These are phyloP conservation scores for Zophobas morio DNA, from an alignment of 1,140 invertebrate species.

Conservation along the genomic window DNA sequence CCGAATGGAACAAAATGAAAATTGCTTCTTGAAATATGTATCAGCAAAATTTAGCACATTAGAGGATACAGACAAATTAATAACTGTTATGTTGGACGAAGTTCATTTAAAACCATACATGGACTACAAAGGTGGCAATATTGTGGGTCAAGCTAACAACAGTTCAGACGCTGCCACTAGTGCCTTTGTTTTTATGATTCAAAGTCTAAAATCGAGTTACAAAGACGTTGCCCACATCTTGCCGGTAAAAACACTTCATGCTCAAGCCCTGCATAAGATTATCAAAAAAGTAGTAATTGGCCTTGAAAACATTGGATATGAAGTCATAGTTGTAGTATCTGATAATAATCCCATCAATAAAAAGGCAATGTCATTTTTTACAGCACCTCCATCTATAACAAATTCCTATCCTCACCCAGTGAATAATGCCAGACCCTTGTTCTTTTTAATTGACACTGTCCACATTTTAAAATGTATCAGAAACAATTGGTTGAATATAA, in stretches of 20 bases:
- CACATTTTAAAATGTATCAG: constrained; percentile 36
- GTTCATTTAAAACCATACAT: constrained; percentile 40
- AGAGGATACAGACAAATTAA: constrained; percentile 13
- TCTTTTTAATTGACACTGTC: constrained; percentile 20
- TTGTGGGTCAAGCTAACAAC: constrained; percentile 30
- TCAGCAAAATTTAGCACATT: constrained; percentile 11
- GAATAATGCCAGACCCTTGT: neutral
- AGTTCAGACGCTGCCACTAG: constrained; percentile 15
- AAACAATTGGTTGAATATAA: neutral
- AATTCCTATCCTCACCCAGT: neutral
- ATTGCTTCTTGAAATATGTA: constrained; percentile 32
- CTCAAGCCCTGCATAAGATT: constrained; percentile 1
- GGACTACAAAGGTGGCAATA: constrained; percentile 40
- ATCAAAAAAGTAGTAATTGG: constrained; percentile 18
- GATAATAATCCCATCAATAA: constrained; percentile 46
- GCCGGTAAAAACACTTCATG: constrained; percentile 30
- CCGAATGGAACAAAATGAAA: constrained; percentile 16
- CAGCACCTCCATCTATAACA: no score
- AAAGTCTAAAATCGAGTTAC: constrained; percentile 28
- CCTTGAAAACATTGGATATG: constrained; percentile 39
- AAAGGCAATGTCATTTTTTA: constrained; percentile 27
- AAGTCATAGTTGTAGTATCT: constrained; percentile 39
- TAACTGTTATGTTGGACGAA: constrained; percentile 34
- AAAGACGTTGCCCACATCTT: constrained; percentile 46
- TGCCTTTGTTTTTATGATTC: constrained; percentile 41